Evolutionary conservation across 2,888 invertebrate species (phyloP).

Genomic region (Gerris lacustris): DNA sequence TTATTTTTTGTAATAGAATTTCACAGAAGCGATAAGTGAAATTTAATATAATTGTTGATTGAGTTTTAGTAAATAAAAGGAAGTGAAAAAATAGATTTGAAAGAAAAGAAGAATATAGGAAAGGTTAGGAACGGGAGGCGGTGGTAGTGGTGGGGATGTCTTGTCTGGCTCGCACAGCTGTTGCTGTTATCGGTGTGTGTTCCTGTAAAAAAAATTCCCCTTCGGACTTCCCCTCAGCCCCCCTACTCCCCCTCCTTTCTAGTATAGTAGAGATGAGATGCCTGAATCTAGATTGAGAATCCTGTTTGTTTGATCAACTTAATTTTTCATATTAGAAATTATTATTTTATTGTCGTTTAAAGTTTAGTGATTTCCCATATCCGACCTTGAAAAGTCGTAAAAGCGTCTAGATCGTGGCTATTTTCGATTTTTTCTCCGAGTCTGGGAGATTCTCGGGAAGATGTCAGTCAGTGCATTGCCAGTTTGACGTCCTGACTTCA

Average conservation of each 20-base stretch:
- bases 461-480: no score
- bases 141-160: neutral
- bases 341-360: neutral
- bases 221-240: neutral
- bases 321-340: neutral
- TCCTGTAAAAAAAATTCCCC: neutral
- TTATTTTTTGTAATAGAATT: no score
- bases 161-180: neutral
- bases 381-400: no score
- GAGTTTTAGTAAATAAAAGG: no score
- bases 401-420: no score
- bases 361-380: neutral
- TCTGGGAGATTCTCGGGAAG: no score
- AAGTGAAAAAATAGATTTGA: no score
- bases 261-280: neutral
- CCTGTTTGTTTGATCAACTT: neutral
- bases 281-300: neutral
- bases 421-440: no score
- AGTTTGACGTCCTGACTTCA: no score
- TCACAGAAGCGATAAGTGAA: no score
- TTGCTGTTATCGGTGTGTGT: neutral
- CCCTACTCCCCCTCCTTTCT: neutral
- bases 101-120: no score
- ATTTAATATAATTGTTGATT: no score
- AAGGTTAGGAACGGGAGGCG: neutral